Evolutionary conservation across 2,113 vertebrate genomes (phyloP).

Genomic region (Rhizomys pruinosus): DNA sequence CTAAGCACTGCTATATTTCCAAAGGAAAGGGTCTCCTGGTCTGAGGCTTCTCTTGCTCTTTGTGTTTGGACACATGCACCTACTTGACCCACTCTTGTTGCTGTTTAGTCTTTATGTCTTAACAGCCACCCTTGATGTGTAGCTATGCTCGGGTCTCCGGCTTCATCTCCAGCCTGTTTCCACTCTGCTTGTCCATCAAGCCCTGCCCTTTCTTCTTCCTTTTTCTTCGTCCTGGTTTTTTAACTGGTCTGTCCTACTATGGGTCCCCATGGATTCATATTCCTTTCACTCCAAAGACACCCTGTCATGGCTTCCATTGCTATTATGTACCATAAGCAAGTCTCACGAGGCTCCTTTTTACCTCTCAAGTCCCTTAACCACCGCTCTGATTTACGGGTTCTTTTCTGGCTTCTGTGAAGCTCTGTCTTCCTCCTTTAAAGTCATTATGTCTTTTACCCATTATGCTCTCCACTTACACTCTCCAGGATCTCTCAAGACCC

Average conservation of each 20-base stretch:
- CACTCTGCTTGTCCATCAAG: accelerated
- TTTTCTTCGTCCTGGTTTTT: not conserved
- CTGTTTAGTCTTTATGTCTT: not conserved
- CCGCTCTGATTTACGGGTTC: not conserved
- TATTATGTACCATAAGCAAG: not conserved
- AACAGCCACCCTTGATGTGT: not conserved
- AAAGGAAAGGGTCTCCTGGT: too few species aligned
- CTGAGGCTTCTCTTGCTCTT: not conserved
- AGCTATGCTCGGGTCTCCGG: not conserved
- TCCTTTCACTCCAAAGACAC: not conserved
- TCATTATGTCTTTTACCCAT: not conserved
- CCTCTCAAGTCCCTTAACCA: not conserved
- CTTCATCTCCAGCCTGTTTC: not conserved
- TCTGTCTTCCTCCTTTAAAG: not conserved
- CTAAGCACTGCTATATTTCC: too few species aligned
- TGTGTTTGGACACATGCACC: not conserved
- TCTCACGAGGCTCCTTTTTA: not conserved
- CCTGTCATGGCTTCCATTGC: not conserved
- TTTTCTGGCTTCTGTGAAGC: not conserved
- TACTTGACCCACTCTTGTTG: not conserved
- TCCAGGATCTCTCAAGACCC: too few species aligned
- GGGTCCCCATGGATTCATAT: not conserved
- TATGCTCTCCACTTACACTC: not conserved
- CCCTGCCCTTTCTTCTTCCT: not conserved
- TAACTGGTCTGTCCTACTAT: not conserved